Evolutionary conservation across 1,140 invertebrate genomes (phyloP).

Genomic region (Teleogryllus occipitalis): DNA sequence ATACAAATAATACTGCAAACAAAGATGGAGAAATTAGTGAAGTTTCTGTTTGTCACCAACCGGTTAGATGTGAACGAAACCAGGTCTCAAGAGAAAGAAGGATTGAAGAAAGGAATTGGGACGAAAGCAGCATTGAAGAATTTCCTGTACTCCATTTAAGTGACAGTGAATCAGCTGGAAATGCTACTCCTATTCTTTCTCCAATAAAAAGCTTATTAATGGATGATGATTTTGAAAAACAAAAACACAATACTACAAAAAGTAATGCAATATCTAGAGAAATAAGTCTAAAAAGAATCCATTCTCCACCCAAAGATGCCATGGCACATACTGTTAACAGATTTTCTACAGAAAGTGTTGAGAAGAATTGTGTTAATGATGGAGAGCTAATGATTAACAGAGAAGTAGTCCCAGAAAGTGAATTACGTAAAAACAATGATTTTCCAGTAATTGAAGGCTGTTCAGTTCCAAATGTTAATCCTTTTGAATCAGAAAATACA

Average conservation of each 20-base stretch:
- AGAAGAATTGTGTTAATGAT: no score
- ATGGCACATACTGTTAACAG: no score
- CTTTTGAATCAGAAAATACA: not conserved
- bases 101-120: not conserved
- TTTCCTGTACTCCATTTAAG: constrained; percentile 12
- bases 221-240: no score
- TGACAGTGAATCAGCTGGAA: not conserved
- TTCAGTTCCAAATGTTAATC: not conserved
- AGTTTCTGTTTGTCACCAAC: not conserved
- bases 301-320: not conserved
- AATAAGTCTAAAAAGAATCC: not conserved
- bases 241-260: not conserved
- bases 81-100: not conserved
- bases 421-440: not conserved
- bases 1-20: not conserved
- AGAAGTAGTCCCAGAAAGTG: not conserved
- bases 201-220: not conserved
- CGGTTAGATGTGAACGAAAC: not conserved
- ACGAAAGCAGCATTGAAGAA: constrained; percentile 7
- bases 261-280: not conserved
- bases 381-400: no score
- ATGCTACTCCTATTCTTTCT: not conserved
- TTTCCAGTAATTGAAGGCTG: not conserved
- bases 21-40: not conserved
- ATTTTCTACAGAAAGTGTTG: no score